phyloP scores from a whole-genome alignment of 2,113 vertebrate species.

The Platycercus adscitus region DNA sequence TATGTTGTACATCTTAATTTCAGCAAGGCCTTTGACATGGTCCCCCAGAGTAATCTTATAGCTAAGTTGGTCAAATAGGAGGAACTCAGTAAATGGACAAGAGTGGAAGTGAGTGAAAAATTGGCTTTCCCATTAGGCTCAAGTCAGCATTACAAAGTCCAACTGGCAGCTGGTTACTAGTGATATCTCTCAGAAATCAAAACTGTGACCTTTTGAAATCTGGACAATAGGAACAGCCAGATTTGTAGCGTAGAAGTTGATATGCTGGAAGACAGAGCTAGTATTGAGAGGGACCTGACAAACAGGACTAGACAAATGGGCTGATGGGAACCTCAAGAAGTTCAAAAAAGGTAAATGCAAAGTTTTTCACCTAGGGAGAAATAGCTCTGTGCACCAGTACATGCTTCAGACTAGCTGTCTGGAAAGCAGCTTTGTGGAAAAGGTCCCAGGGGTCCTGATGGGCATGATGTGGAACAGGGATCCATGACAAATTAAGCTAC shows the following conservation, averaged over 20 bases:
- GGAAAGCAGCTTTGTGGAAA: neutral
- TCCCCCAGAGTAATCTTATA: neutral
- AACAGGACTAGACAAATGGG: neutral
- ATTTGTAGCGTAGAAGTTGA: neutral
- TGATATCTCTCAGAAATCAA: neutral
- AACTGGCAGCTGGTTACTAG: neutral
- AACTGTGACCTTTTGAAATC: neutral
- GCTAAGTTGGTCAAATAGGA: neutral
- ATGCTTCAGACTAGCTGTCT: neutral
- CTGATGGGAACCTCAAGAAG: neutral
- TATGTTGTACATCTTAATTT: neutral
- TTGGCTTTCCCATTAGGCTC: neutral
- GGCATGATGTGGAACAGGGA: neutral
- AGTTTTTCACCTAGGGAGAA: neutral
- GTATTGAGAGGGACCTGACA: neutral
- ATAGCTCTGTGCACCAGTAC: neutral
- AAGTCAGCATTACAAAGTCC: neutral
- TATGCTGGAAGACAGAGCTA: neutral
- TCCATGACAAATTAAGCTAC: neutral
- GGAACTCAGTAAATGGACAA: neutral
- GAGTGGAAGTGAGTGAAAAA: neutral
- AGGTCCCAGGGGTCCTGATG: neutral
- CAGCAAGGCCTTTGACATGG: neutral
- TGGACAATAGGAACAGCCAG: neutral
- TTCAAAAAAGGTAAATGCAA: neutral